A percentile compares a stretch with the other conserved stretches of the same genome.
Conservation (phyloP, 2,888 invertebrate genomes). For the Drosophila suboccidentalis region DNA sequence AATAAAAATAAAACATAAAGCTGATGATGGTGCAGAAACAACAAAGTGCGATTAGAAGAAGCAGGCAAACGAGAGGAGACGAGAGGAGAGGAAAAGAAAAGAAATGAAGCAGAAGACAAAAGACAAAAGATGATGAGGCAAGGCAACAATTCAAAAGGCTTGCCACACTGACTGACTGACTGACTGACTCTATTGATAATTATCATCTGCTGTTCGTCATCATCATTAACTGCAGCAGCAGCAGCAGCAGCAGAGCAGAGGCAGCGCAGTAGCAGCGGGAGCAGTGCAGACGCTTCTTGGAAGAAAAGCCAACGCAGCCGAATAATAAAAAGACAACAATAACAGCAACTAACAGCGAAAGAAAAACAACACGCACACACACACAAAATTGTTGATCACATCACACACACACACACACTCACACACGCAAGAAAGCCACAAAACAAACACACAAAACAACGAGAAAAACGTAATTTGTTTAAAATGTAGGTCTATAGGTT, state of each 20-base stretch:
- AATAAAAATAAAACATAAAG: conserved; percentile 57
- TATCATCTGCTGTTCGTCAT: conserved; percentile 42
- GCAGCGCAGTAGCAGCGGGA: neutral
- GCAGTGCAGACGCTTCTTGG: conserved; percentile 69
- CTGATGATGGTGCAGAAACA: conserved; percentile 75
- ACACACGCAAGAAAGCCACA: conserved; percentile 48
- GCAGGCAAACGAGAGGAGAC: conserved; percentile 27
- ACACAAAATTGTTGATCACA: conserved; percentile 69
- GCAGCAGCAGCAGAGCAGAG: neutral
- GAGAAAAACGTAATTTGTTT: conserved; percentile 82
- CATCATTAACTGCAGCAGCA: conserved; percentile 32
- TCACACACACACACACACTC: conserved; percentile 60
- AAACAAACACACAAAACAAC: conserved; percentile 28
- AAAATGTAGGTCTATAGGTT: conserved; percentile 85
- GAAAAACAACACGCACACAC: conserved; percentile 45
- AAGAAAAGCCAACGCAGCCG: conserved; percentile 63
- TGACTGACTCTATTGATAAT: conserved; percentile 48
- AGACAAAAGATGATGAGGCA: conserved; percentile 7
- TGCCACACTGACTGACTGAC: conserved; percentile 56
- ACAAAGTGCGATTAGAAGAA: conserved; percentile 74
- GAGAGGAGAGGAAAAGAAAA: neutral
- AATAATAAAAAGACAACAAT: conserved; percentile 56
- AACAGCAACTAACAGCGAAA: conserved; percentile 45
- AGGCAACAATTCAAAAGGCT: conserved; percentile 41
- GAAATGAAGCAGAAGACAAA: conserved; percentile 1